Evolutionary conservation across 2,888 invertebrate species (phyloP).

Genomic region (Lasius fuliginosus): DNA sequence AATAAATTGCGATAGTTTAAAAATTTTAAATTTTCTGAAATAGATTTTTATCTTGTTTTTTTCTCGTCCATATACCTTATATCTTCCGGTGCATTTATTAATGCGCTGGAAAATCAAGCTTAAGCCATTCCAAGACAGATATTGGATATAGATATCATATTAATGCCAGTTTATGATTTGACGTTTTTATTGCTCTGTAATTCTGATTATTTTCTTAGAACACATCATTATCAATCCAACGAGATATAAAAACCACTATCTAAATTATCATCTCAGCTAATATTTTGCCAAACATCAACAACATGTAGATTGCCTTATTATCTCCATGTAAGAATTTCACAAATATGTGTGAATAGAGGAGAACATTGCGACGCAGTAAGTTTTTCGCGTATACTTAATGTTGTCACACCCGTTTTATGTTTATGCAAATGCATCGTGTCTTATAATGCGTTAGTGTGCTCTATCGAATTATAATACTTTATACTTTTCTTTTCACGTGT

Average conservation of each 20-base stretch:
- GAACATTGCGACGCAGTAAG: neutral
- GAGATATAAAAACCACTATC: neutral
- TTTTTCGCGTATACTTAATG: slow-evolving; percentile 39
- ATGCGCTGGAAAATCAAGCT: neutral
- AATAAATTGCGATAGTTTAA: neutral
- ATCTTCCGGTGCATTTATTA: neutral
- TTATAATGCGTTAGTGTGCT: slow-evolving; percentile 48
- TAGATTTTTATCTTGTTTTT: neutral
- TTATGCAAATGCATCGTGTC: slow-evolving; percentile 72
- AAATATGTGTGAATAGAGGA: neutral
- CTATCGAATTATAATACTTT: slow-evolving; percentile 65
- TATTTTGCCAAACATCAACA: neutral
- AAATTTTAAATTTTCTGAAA: neutral
- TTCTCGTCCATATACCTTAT: neutral
- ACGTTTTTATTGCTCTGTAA: neutral
- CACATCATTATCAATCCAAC: neutral
- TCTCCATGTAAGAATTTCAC: slow-evolving; percentile 13
- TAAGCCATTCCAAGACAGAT: neutral
- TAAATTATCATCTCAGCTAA: slow-evolving; percentile 4
- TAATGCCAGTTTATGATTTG: neutral
- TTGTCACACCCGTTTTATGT: slow-evolving; percentile 71
- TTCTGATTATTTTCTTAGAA: neutral
- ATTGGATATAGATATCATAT: neutral
- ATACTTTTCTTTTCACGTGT: slow-evolving; percentile 61
- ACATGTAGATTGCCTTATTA: neutral